phyloP scores from a whole-genome alignment of 2,797 vertebrate species.

The Hyperoplus lanceolatus region DNA sequence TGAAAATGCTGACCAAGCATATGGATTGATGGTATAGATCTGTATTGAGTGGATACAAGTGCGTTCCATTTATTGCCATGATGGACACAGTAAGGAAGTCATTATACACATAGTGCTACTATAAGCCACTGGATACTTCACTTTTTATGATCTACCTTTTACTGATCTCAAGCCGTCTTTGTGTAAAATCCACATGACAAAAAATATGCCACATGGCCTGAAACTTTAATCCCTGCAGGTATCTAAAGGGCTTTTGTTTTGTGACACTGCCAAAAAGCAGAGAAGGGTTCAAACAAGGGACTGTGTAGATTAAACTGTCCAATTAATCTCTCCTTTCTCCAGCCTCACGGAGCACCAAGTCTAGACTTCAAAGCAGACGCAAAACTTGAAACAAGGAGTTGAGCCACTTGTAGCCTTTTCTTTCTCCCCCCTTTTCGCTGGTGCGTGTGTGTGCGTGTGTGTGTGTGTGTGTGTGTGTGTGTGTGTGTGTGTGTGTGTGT shows the following conservation, averaged over 20 bases:
- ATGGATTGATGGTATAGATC: not conserved
- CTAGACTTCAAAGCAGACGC: conserved; percentile 68
- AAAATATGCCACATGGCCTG: conserved; percentile 51
- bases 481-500: not conserved
- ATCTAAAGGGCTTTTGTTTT: conserved; percentile 60
- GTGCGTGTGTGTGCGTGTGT: conserved; percentile 4
- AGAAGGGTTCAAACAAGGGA: conserved; percentile 61
- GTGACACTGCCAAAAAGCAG: conserved; percentile 58
- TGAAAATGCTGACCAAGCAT: not conserved
- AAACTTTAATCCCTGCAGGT: conserved; percentile 61
- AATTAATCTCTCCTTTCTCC: conserved; percentile 69
- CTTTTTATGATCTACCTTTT: conserved; percentile 30
- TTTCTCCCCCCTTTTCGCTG: conserved; percentile 11
- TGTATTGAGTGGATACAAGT: not conserved
- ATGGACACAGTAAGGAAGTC: conserved; percentile 12
- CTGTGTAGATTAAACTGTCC: conserved; percentile 62
- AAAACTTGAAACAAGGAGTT: conserved; percentile 56
- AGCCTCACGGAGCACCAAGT: conserved; percentile 46
- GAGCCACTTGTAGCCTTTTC: conserved; percentile 57
- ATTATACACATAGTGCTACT: conserved; percentile 5
- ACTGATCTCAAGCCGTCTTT: conserved; percentile 48
- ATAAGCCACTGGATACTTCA: conserved; percentile 7
- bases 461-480: not conserved
- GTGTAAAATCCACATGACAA: conserved; percentile 43
- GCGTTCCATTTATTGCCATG: not conserved